Evolutionary conservation across 2,888 invertebrate genomes (phyloP).

Genomic region (Tillus elongatus): DNA sequence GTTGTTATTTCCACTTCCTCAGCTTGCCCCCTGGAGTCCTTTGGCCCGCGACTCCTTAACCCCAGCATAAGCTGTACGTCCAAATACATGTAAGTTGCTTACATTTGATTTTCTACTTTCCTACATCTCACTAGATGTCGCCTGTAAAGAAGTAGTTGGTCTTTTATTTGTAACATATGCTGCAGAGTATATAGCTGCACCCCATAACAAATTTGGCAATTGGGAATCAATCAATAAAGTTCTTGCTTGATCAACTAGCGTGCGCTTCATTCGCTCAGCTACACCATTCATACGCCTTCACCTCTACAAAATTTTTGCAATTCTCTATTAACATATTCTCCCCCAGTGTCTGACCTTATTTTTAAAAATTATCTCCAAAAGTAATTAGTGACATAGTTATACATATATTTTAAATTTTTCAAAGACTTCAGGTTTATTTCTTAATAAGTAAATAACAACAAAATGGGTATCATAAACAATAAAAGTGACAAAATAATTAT

Average conservation of each 20-base stretch:
- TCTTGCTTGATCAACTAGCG: slow-evolving; percentile 24
- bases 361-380: slow-evolving; percentile 18
- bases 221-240: slow-evolving; percentile 22
- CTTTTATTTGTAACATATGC: slow-evolving; percentile 19
- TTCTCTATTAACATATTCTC: slow-evolving; percentile 20
- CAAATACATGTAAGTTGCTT: no score
- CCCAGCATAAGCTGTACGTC: no score
- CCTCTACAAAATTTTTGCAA: slow-evolving; percentile 16
- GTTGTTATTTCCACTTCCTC: no score
- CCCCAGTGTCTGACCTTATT: slow-evolving; percentile 24
- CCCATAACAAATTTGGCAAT: slow-evolving; percentile 21
- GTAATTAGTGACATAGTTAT: slow-evolving; percentile 11
- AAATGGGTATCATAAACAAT: slow-evolving; percentile 7
- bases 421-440: slow-evolving; percentile 22
- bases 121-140: slow-evolving; percentile 23
- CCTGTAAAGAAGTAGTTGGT: slow-evolving; percentile 7
- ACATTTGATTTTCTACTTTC: slow-evolving; percentile 18
- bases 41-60: no score
- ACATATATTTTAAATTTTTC: slow-evolving; percentile 22
- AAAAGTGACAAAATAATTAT: slow-evolving; percentile 4
- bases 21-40: no score
- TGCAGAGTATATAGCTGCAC: slow-evolving; percentile 19
- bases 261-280: slow-evolving; percentile 25
- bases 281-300: slow-evolving; percentile 24
- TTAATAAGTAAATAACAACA: slow-evolving; percentile 18